Evolutionary conservation across 1,140 invertebrate genomes (phyloP), one percentile per base, ranked within the genome.

Genomic region (Drosophila dunni): DNA sequence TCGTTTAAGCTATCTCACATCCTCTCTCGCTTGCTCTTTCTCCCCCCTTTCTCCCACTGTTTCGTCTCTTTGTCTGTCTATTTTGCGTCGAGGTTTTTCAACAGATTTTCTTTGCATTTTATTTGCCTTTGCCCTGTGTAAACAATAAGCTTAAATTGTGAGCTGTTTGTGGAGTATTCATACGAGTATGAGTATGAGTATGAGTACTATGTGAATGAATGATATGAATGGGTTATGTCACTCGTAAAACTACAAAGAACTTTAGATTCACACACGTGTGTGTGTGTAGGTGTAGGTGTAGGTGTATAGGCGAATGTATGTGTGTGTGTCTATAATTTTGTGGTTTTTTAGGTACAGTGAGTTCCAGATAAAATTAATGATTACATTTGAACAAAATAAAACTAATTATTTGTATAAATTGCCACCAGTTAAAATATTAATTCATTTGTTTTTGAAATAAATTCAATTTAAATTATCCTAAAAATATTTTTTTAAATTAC

Each of bases 131-230:
- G 62, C 61, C 36, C 48, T 42, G 42, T 58, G 72, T 75, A 71
- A 71, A 78, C 66, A 78, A 75, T 75, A 42, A 61, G 76, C 66
- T 75, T 75, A 71, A 75, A 66, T 66, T 75, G 64, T 78, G 46
- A 61, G 38, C 54, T 54, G 44, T 44, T 62, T 60, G 51, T 62
- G 46, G 20, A 62, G 61, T 58, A 66, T 72, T 66, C 69, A 67
- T 51, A 53, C 40, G 40, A 42, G 38, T 40, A 40, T 10, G 40
- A 42, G 38, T 40, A 40, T 10, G 40, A 42, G n/a, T 42, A 42
- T 11, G 46, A 54, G 40, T 45, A 29, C 24, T 29, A 45, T 45
- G 29, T 45, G 66, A 51, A 61, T 38, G 53, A 56, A 56, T 56
- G 36, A 56, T 56, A 50, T 78, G 45, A 75, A 75, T 78, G 72